Percentiles rank a stretch among this genome's conserved stretches.
Conservation (phyloP, 2,113 vertebrate genomes). For the Leucoraja erinaceus region DNA sequence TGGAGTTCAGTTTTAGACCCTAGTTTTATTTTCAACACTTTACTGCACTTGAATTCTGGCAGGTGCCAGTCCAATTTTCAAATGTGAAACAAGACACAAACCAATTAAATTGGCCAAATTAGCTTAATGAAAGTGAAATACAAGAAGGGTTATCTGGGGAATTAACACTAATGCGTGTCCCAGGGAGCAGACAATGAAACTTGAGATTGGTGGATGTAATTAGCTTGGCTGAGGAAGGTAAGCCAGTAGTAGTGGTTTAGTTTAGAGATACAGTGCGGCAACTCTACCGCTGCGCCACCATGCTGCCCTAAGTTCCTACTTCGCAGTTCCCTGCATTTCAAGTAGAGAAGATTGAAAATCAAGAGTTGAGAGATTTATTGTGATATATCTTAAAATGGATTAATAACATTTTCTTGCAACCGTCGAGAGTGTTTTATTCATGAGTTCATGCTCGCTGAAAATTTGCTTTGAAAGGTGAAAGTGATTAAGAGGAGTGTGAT, state of each 20-base stretch:
- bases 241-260: not conserved
- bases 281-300: too few relatives aligned
- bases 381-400: too few relatives aligned
- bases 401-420: too few relatives aligned
- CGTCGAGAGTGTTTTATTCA: too few relatives aligned
- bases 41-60: not conserved
- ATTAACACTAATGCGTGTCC: not conserved
- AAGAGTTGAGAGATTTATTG: too few relatives aligned
- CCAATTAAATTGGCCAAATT: not conserved
- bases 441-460: not conserved
- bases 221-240: not conserved
- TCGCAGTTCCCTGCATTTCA: not conserved
- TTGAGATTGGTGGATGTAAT: not conserved
- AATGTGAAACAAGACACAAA: not conserved
- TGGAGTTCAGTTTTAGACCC: not conserved
- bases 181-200: not conserved
- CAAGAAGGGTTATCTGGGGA: not conserved
- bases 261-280: too few relatives aligned
- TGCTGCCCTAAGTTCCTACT: not conserved
- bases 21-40: not conserved
- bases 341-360: not conserved
- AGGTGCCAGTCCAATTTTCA: not conserved
- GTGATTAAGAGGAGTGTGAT: not conserved
- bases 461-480: not conserved
- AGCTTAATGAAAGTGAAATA: not conserved